Evolutionary conservation across 2,888 invertebrate genomes (phyloP), one percentile per base, ranked within the genome.

Genomic region (Parascotia fuliginaria): DNA sequence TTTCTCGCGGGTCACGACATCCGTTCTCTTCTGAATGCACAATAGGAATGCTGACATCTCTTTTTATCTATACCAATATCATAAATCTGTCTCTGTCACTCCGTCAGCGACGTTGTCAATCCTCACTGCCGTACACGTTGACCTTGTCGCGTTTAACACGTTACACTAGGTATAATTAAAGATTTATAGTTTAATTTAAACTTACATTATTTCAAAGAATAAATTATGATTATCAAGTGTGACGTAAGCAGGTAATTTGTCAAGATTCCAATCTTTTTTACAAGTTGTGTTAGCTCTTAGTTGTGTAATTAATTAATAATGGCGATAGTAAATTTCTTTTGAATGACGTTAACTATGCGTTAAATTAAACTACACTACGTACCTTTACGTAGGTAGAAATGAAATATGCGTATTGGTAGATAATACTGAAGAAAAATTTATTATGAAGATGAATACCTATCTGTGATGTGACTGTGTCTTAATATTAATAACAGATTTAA

Each of bases 1-100:
- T 90, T 90, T 91, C 91, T 85, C 86, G 85, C 78, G 80, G 87
- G 88, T 89, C 88, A 88, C 87, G 85, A 86, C 83, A 83, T 81
- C 79, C 89, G 86, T 90, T 90, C 87, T 81, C 82, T 81, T 84
- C 81, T 76, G 83, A 89, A 85, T 85, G 88, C 83, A 87, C 84
- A 87, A 86, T 85, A 77, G 74, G 74, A 85, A 77, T 79, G 33
- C 42, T 62, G 73, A 73, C 62, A 45, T 89, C 87, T 79, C 81
- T 54, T 57, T 89, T 73, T 60, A 50, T 42, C 65, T 1, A 43
- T 5, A 0, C 1, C n/a, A 27, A 34, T 12, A 5, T 12, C 27
- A 12, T 75, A 54, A 53, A 13, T 14, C 60, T 60, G n/a, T 73
- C 79, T 78, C 79, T 52, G 50, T 83, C 63, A 41, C 41, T 4